Percentiles rank a stretch among this genome's conserved stretches.
Evolutionary conservation across 92 coral and sea anemone genomes (phyloP).

Genomic region (Isaurus tuberculatus): DNA sequence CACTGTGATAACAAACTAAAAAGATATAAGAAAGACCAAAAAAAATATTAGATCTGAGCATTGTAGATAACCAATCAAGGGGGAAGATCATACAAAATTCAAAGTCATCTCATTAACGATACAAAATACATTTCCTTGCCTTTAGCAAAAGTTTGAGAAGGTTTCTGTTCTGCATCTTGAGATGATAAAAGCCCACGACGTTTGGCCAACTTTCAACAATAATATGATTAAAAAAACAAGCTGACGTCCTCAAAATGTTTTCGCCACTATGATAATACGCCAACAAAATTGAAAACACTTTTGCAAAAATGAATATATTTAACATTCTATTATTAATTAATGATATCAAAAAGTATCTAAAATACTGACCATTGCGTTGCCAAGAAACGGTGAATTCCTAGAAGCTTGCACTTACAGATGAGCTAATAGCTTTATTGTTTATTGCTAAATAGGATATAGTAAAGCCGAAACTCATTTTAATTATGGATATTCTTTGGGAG

Average conservation of each 20-base stretch:
- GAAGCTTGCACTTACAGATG: not conserved
- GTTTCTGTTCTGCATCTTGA: not conserved
- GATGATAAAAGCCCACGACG: not conserved
- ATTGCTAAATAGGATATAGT: not conserved
- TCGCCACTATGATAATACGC: conserved; percentile 3
- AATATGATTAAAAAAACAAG: not conserved
- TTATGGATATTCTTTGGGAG: not conserved
- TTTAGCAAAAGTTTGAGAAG: not conserved
- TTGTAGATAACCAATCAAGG: not conserved
- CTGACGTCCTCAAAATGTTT: not conserved
- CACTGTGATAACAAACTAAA: conserved; percentile 6
- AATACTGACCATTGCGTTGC: not conserved
- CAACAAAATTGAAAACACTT: conserved; percentile 18
- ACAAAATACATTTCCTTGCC: not conserved
- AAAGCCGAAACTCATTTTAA: not conserved
- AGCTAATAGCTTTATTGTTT: not conserved
- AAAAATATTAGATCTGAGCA: not conserved
- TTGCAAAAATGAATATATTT: conserved; percentile 32
- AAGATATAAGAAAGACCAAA: not conserved
- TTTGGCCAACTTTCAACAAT: not conserved
- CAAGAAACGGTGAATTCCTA: not conserved
- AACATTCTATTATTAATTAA: conserved; percentile 10
- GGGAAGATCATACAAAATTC: not conserved
- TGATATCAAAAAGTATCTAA: not conserved
- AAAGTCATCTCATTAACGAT: not conserved